Evolutionary conservation across 2,888 invertebrate genomes (phyloP), one percentile per base, ranked within the genome.

Genomic region (Diadromus collaris): DNA sequence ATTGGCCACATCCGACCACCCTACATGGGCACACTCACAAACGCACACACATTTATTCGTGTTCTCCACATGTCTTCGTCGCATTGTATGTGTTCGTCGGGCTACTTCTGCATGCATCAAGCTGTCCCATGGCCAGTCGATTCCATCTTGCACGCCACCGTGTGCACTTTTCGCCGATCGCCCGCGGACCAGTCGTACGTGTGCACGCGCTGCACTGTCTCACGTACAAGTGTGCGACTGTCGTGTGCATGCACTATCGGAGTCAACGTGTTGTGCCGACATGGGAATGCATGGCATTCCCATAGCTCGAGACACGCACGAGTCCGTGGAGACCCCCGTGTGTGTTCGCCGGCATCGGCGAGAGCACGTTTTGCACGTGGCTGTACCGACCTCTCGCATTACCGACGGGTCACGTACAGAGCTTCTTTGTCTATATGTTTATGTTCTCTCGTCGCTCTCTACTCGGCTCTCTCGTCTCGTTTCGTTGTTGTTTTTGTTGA

Each of bases 71-170:
- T 19, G 58, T 46, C 5, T 6, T 68, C 34, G 9, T 38, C 38
- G 38, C 67, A 10, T 19, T 68, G 67, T 56, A 6, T n/a, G 41
- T 41, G 38, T n/a, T 13, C 21, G 34, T 41, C 7, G 13, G 2
- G 44, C 32, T 27, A 19, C 70, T 21, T 44, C 58, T 44, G 32
- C 32, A 21, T 34, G 32, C 60, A 60, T 60, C 34, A 34, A 9
- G 34, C 60, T 21, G 21, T 46, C 56, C 56, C 34, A 19, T 34
- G 58, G 64, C 76, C 77, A 73, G 63, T 81, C 81, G 79, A 83
- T 83, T 84, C 83, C 82, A 80, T 73, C 74, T 81, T 64, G 64
- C 76, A 77, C 51, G 67, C 71, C 71, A 72, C 67, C 38, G 51
- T 38, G 54, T 77, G 67, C 27, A 29, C 71, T 72, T 77, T 67